Percentiles rank a stretch among this genome's conserved stretches.
Evolutionary conservation across 2,888 invertebrate species (phyloP).

Genomic region (Caenorhabditis sinica): DNA sequence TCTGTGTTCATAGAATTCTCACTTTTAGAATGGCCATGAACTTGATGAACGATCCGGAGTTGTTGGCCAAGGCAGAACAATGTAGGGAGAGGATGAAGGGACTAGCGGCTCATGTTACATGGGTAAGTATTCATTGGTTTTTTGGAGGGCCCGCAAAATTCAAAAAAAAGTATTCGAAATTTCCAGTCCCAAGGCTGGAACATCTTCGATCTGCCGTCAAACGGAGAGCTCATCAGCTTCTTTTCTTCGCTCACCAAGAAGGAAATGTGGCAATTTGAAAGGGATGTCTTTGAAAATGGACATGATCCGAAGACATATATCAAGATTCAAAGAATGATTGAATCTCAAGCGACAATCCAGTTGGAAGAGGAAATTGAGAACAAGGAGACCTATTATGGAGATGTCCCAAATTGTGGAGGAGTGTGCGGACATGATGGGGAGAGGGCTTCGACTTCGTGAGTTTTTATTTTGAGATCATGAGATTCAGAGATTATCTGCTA

Average conservation of each 20-base stretch:
- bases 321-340: background rate
- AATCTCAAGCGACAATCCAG: background rate
- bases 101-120: background rate
- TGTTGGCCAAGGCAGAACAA: background rate
- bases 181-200: constrained; percentile 19
- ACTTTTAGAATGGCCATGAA: background rate
- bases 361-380: constrained; percentile 18
- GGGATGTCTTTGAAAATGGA: constrained; percentile 29
- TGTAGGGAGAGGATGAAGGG: background rate
- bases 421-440: constrained; percentile 22
- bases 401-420: constrained; percentile 28
- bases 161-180: no score
- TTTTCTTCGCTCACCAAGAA: background rate
- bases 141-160: no score
- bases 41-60: background rate
- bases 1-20: background rate
- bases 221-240: constrained; percentile 23
- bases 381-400: constrained; percentile 5
- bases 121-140: background rate
- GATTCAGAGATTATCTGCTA: no score
- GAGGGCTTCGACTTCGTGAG: constrained; percentile 33
- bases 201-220: constrained; percentile 16
- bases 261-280: constrained; percentile 17
- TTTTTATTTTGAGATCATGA: background rate
- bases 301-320: constrained; percentile 40